A percentile compares a stretch with the other conserved stretches of the same genome.
phyloP scores from a whole-genome alignment of 23 tunicate genomes.

The Oikopleura vanhoeffeni region DNA sequence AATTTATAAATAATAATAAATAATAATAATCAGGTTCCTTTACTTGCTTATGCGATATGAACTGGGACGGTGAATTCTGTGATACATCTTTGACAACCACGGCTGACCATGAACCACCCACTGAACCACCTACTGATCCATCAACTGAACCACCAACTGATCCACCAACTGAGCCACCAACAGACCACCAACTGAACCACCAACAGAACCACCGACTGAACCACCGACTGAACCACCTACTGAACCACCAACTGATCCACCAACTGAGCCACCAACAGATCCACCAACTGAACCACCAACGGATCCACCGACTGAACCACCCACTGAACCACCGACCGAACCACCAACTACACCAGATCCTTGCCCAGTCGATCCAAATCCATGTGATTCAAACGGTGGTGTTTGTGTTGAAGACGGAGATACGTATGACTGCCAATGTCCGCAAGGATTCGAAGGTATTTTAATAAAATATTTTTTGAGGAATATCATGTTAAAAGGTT shows the following conservation, averaged over 20 bases:
- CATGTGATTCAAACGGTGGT: not conserved
- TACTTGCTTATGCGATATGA: not conserved
- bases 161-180: not conserved
- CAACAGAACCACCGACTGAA: not conserved
- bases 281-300: not conserved
- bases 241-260: not conserved
- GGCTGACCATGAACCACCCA: not conserved
- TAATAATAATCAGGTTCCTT: too few relatives aligned
- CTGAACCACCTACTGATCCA: not conserved
- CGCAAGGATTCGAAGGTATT: slow-evolving; percentile 8
- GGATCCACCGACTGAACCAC: not conserved
- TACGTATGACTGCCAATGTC: not conserved
- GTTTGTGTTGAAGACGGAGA: not conserved
- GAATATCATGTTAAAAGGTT: too few relatives aligned
- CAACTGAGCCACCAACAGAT: not conserved
- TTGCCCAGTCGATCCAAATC: not conserved
- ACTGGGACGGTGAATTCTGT: slow-evolving; percentile 5
- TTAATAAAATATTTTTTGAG: too few relatives aligned
- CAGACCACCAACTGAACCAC: not conserved
- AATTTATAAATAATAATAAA: too few relatives aligned
- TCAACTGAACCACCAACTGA: not conserved
- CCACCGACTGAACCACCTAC: not conserved
- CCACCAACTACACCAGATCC: not conserved
- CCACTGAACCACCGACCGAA: not conserved
- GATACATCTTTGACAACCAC: not conserved